Conservation (phyloP, 2,888 invertebrate genomes). For the Drosophila colorata region DNA sequence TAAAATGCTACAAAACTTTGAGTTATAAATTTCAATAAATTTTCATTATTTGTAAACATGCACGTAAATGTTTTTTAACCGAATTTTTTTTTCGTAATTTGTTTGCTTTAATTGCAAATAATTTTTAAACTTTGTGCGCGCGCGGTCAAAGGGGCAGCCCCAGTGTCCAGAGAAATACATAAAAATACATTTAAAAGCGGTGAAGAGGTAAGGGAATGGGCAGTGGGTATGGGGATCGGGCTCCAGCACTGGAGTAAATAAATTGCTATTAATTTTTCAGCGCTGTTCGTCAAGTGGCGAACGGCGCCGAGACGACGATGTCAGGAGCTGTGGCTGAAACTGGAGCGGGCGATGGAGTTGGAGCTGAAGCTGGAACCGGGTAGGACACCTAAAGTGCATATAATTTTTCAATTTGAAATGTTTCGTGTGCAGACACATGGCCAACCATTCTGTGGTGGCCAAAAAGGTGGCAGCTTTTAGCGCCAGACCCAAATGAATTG, state of each 20-base stretch:
- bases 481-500: conserved; percentile 74
- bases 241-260: conserved; percentile 71
- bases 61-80: conserved; percentile 41
- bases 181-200: conserved; percentile 61
- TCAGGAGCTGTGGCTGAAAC: conserved; percentile 10
- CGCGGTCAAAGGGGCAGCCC: conserved; percentile 21
- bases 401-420: conserved; percentile 84
- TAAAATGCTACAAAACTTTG: conserved; percentile 23
- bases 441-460: conserved; percentile 56
- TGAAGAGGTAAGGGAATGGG: neutral
- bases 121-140: conserved; percentile 62
- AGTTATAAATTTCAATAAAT: neutral
- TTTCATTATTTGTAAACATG: conserved; percentile 64
- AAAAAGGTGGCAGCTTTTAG: conserved; percentile 66
- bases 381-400: conserved; percentile 83
- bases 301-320: conserved; percentile 65
- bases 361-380: conserved; percentile 22
- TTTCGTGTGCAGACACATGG: conserved; percentile 61
- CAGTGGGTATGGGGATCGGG: neutral
- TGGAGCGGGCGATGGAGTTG: conserved; percentile 10
- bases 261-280: conserved; percentile 84
- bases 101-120: conserved; percentile 82
- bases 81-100: conserved; percentile 67
- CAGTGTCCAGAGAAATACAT: conserved; percentile 19
- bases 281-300: conserved; percentile 77